Evolutionary conservation across 2,797 vertebrate genomes (phyloP).

Genomic region (Amblyopsis hoosieri): DNA sequence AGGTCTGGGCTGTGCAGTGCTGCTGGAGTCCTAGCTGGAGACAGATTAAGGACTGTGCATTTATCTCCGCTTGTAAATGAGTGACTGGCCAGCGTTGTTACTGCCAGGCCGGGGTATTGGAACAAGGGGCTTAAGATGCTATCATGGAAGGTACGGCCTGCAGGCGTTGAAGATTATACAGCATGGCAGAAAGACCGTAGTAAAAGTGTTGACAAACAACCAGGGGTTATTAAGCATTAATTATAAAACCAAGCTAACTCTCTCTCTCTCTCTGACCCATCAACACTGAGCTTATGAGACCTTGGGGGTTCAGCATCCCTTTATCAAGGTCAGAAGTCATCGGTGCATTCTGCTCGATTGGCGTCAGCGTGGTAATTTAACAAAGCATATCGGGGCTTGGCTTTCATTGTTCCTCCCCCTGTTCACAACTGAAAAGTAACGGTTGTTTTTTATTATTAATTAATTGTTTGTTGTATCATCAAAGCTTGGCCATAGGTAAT

Average conservation of each 20-base stretch:
- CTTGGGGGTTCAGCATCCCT: slow-evolving; percentile 68
- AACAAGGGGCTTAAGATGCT: slow-evolving; percentile 86
- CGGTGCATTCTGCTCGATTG: slow-evolving; percentile 63
- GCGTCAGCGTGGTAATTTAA: slow-evolving; percentile 45
- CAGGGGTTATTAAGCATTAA: slow-evolving; percentile 82
- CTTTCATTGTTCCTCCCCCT: slow-evolving; percentile 21
- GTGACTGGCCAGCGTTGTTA: slow-evolving; percentile 79
- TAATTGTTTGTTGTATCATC: neutral
- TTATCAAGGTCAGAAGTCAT: slow-evolving; percentile 83
- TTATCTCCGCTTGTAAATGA: slow-evolving; percentile 84
- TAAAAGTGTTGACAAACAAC: slow-evolving; percentile 84
- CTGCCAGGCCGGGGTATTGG: slow-evolving; percentile 78
- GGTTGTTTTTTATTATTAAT: slow-evolving; percentile 14
- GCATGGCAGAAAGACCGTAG: slow-evolving; percentile 69
- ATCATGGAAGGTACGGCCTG: slow-evolving; percentile 75
- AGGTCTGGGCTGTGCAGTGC: slow-evolving; percentile 51
- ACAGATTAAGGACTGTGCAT: slow-evolving; percentile 80
- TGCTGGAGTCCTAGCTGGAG: slow-evolving; percentile 67
- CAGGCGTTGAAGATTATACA: slow-evolving; percentile 82
- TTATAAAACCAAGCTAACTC: slow-evolving; percentile 82
- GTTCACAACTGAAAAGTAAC: slow-evolving; percentile 24
- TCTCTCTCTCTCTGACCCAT: slow-evolving; percentile 67
- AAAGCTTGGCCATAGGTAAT: slow-evolving; percentile 9
- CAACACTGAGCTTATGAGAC: slow-evolving; percentile 75
- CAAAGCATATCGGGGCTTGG: slow-evolving; percentile 46